These are phyloP conservation scores for Macquaria ambigua DNA, from an alignment of 2,113 vertebrate genomes.

Conservation along the genomic window DNA sequence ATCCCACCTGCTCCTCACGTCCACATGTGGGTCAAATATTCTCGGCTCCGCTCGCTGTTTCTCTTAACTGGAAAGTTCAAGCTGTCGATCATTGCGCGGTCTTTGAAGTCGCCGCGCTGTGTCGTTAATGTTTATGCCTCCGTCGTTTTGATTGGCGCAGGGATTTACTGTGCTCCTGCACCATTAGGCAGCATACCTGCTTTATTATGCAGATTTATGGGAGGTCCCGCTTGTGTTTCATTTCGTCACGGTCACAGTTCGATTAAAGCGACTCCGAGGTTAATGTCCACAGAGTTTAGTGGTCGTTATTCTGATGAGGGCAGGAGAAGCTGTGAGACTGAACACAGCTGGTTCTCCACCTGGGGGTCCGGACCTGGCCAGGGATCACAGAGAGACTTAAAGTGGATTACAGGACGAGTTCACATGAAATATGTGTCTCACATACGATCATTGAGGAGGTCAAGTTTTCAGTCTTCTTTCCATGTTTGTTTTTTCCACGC, in stretches of 20 bases:
- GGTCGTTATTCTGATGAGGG: neutral
- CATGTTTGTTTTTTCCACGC: too few species aligned
- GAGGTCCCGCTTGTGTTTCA: constrained; percentile 6
- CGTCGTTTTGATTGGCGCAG: constrained; percentile 18
- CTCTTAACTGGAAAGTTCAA: neutral
- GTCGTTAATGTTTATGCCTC: constrained; percentile 37
- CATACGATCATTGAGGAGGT: too few species aligned
- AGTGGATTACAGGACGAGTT: neutral
- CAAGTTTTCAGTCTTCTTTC: neutral
- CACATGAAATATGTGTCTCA: neutral
- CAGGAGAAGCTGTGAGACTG: neutral
- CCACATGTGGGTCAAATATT: constrained; percentile 31
- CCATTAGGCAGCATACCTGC: neutral
- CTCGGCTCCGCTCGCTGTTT: neutral
- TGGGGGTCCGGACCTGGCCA: neutral
- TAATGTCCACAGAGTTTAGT: constrained; percentile 19
- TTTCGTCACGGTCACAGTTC: neutral
- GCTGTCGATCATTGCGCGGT: neutral
- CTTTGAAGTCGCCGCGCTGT: constrained; percentile 11
- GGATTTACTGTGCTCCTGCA: constrained; percentile 31
- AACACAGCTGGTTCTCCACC: constrained; percentile 11
- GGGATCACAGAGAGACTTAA: neutral
- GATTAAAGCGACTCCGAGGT: constrained; percentile 1
- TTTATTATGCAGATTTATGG: constrained; percentile 58
- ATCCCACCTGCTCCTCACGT: constrained; percentile 15